Evolutionary conservation across 2,888 invertebrate species (phyloP).

Genomic region (Phalangium opilio): DNA sequence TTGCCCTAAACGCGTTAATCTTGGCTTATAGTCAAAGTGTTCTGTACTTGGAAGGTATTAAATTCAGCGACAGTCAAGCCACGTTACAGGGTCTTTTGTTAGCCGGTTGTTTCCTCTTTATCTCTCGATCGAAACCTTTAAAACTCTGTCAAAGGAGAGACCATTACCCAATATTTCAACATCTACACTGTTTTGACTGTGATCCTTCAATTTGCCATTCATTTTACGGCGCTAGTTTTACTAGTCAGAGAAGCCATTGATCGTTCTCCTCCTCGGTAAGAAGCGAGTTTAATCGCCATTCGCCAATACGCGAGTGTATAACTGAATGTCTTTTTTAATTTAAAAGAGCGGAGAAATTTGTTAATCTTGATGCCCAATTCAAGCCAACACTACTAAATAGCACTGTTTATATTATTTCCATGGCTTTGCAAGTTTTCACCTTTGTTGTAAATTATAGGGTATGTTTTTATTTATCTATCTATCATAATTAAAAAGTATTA

Average conservation of each 20-base stretch:
- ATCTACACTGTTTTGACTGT: slow-evolving; percentile 92
- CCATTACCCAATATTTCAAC: slow-evolving; percentile 99
- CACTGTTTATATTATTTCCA: slow-evolving; percentile 94
- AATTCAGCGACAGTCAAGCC: slow-evolving; percentile 93
- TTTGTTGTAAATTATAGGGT: slow-evolving; percentile 99
- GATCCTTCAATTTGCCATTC: slow-evolving; percentile 80
- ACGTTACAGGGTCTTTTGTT: slow-evolving; percentile 82
- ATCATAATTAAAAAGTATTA: too few species aligned
- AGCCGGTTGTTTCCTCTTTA: slow-evolving; percentile 94
- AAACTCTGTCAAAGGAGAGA: slow-evolving; percentile 76
- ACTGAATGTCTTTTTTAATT: neutral
- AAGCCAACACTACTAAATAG: slow-evolving; percentile 89
- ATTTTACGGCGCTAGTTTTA: slow-evolving; percentile 78
- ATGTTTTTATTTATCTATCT: too few species aligned
- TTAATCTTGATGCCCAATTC: slow-evolving; percentile 65
- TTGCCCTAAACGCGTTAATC: slow-evolving; percentile 92
- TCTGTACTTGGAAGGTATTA: slow-evolving; percentile 91
- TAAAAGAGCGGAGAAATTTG: slow-evolving; percentile 21
- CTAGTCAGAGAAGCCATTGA: slow-evolving; percentile 65
- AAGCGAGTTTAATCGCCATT: too few species aligned
- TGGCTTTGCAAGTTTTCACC: slow-evolving; percentile 92
- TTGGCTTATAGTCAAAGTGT: slow-evolving; percentile 98
- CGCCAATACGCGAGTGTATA: too few species aligned
- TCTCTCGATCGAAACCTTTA: slow-evolving; percentile 93
- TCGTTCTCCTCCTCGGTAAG: slow-evolving; percentile 43